phyloP scores from a whole-genome alignment of 2,113 vertebrate species.

The Bambusicola thoracicus region DNA sequence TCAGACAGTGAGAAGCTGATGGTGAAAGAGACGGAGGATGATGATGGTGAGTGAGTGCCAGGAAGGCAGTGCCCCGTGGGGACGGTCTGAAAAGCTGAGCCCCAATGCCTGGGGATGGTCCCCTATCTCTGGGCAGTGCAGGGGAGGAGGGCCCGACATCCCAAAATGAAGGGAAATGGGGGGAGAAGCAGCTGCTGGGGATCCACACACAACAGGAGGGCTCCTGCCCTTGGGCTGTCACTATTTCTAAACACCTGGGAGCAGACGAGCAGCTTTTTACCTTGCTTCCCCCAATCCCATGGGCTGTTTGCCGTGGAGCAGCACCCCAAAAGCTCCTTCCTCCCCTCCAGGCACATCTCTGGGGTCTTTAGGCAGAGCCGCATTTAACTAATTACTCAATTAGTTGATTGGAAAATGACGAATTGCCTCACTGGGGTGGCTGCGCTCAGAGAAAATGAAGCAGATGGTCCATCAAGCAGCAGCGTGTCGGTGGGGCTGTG shows the following conservation, averaged over 20 bases:
- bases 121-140: neutral
- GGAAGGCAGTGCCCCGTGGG: neutral
- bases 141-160: neutral
- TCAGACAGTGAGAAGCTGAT: constrained; percentile 66
- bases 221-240: neutral
- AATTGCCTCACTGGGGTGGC: constrained; percentile 48
- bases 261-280: neutral
- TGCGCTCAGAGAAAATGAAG: neutral
- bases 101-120: neutral
- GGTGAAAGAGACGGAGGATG: constrained; percentile 61
- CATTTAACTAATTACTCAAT: constrained; percentile 66
- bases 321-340: constrained; percentile 1
- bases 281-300: neutral
- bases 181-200: neutral
- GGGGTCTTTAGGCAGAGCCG: constrained; percentile 25
- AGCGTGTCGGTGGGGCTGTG: neutral
- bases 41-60: constrained; percentile 74
- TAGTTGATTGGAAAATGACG: constrained; percentile 66
- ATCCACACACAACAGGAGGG: neutral
- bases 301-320: neutral
- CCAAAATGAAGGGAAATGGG: too few relatives aligned
- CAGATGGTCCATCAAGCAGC: neutral
- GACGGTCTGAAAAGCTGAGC: neutral
- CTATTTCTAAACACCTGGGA: neutral
- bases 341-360: neutral